A percentile compares a stretch with the other conserved stretches of the same genome.
Evolutionary conservation across 2,888 invertebrate species (phyloP).

Genomic region (Cerceris rybyensis): DNA sequence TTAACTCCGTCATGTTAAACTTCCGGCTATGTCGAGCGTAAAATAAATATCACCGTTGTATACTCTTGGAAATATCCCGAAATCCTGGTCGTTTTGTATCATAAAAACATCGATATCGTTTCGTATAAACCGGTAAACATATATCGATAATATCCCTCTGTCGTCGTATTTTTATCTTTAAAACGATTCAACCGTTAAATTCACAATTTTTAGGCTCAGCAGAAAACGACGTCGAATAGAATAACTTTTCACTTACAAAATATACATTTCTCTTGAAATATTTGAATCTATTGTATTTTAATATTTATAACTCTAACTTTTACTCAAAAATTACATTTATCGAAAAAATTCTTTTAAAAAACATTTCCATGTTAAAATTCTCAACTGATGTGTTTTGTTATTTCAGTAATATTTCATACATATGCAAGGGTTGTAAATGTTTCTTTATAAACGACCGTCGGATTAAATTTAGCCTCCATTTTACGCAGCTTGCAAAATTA

Average conservation of each 20-base stretch:
- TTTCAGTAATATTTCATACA: no score
- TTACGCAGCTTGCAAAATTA: not conserved
- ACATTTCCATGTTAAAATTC: no score
- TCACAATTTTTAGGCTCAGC: conserved; percentile 38
- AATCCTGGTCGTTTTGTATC: no score
- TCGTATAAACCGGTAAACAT: conserved; percentile 37
- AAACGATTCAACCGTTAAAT: conserved; percentile 53
- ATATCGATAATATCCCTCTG: conserved; percentile 35
- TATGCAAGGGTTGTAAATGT: no score
- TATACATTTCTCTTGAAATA: not conserved
- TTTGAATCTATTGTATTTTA: no score
- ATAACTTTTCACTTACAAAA: conserved; percentile 42
- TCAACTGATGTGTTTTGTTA: no score
- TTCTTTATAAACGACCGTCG: not conserved
- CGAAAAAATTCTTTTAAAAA: no score
- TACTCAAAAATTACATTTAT: no score
- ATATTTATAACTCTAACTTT: no score
- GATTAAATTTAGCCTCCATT: not conserved
- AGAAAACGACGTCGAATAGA: conserved; percentile 50
- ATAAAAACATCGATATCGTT: conserved; percentile 2
- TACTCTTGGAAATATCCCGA: not conserved
- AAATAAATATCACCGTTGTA: no score
- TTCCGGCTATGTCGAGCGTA: no score
- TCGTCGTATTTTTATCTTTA: conserved; percentile 42
- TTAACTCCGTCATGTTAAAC: no score